Percentiles rank a stretch among this genome's conserved stretches.
Evolutionary conservation across 1,140 invertebrate genomes (phyloP).

Genomic region (Bombus pyrosoma): DNA sequence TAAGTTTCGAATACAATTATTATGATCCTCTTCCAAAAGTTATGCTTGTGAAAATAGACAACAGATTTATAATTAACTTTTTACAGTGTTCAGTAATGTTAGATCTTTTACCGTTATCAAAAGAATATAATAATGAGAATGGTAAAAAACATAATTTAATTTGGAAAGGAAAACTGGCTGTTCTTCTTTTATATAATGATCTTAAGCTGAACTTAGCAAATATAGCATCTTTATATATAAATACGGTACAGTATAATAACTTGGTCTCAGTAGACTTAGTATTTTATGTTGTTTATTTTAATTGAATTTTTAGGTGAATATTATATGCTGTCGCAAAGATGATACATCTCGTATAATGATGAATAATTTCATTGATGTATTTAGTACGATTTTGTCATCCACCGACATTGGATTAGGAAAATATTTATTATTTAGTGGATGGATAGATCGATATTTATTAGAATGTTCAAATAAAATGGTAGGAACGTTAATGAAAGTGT

Average conservation of each 20-base stretch:
- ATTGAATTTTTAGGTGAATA: slow-evolving; percentile 69
- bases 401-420: slow-evolving; percentile 74
- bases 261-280: neutral
- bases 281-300: neutral
- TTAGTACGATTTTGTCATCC: slow-evolving; percentile 72
- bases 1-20: slow-evolving; percentile 64
- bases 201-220: slow-evolving; percentile 66
- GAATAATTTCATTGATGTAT: slow-evolving; percentile 76
- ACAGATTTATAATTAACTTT: slow-evolving; percentile 30
- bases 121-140: slow-evolving; percentile 64
- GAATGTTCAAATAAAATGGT: slow-evolving; percentile 73
- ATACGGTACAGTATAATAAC: slow-evolving; percentile 60
- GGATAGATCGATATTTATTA: slow-evolving; percentile 78
- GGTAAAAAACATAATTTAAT: slow-evolving; percentile 70
- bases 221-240: slow-evolving; percentile 64
- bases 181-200: slow-evolving; percentile 77
- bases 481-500: slow-evolving; percentile 66
- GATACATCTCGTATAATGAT: slow-evolving; percentile 75
- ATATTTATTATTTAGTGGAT: slow-evolving; percentile 78
- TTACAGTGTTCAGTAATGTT: slow-evolving; percentile 75
- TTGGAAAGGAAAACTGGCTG: slow-evolving; percentile 78
- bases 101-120: slow-evolving; percentile 72
- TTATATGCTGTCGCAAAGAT: slow-evolving; percentile 74
- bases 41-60: neutral
- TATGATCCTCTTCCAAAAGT: slow-evolving; percentile 9